Base-by-base conservation (phyloP, 2,888 invertebrate species). In the Latheticus oryzae region DNA sequence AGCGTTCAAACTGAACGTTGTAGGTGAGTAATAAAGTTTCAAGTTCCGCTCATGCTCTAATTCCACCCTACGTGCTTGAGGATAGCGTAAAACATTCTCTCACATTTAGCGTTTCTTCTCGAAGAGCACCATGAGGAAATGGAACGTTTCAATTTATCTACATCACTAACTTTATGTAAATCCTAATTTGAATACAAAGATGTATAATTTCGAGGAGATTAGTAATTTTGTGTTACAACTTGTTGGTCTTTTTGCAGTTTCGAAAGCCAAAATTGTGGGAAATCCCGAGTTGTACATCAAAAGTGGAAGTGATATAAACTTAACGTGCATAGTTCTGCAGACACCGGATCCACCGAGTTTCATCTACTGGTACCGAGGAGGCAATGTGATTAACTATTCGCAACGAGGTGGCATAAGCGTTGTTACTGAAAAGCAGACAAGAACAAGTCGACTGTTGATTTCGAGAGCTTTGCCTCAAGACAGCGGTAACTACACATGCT, bases 401-500 rank as follows among this genome's bases (percentile, higher is more conserved):
- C 89, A 86, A 70, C 85, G 93, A 60, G 93, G 91, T 52, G 93
- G 93, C 54, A 91, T 94, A 73, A 91, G 88, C 76, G 88, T 94
- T 62, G 89, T 91, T 74, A 93, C 93, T 9, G 92, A 92, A 77
- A 91, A 91, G 75, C 88, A 90, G 61, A 89, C 90, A 60, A 87
- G 91, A 60, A 93, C 92, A 59, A 92, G 92, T 72, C 87, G 91
- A 65, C 84, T 94, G 66, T 84, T 92, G 69, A 92, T 94, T 74
- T 90, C 92, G 47, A 86, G 90, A 69, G 93, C 93, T 40, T 86
- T 89, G 66, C 87, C 91, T 28, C 69, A 87, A 60, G 93, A 93
- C 82, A 91, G 89, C 48, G 93, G 94, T 66, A 93, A 93, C 82
- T 94, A 94, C 78, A 94, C 93, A 57, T 94, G 93, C 78, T 88